phyloP scores from a whole-genome alignment of 2,888 invertebrate species.

The Amphipyra berbera region DNA sequence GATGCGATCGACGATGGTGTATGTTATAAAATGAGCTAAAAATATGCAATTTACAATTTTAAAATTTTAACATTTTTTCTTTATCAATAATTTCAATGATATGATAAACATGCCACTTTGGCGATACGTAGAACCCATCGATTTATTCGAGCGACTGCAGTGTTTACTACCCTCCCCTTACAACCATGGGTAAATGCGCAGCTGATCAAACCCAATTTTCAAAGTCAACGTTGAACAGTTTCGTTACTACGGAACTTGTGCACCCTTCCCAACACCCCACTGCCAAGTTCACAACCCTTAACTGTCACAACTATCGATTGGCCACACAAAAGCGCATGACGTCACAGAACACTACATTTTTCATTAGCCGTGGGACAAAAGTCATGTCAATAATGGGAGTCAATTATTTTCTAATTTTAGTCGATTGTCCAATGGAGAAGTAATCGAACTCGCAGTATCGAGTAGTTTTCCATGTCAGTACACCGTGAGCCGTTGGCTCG shows the following conservation, averaged over 20 bases:
- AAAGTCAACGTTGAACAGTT: conserved; percentile 17
- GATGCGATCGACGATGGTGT: too few species aligned
- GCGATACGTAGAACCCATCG: too few species aligned
- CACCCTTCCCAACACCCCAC: conserved; percentile 38
- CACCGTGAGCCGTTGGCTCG: conserved; percentile 53
- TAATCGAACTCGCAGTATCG: conserved; percentile 57
- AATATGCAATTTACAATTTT: too few species aligned
- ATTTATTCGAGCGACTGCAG: too few species aligned
- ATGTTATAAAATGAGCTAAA: too few species aligned
- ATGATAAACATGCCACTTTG: too few species aligned
- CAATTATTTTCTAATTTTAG: conserved; percentile 81
- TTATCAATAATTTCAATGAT: too few species aligned
- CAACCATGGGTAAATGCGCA: conserved; percentile 1
- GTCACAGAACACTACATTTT: conserved; percentile 77
- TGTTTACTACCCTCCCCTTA: neutral
- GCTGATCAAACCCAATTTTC: conserved; percentile 22
- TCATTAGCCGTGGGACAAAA: conserved; percentile 70
- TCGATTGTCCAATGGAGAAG: conserved; percentile 69
- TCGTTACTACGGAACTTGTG: conserved; percentile 14
- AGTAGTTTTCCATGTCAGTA: conserved; percentile 58
- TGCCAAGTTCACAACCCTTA: conserved; percentile 68
- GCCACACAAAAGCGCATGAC: conserved; percentile 66
- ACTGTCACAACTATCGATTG: conserved; percentile 71
- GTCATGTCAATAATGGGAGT: conserved; percentile 66
- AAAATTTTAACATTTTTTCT: too few species aligned